Evolutionary conservation across 2,888 invertebrate species (phyloP), one percentile per base, ranked within the genome.

Genomic region (Zaprionus obscuricornis): DNA sequence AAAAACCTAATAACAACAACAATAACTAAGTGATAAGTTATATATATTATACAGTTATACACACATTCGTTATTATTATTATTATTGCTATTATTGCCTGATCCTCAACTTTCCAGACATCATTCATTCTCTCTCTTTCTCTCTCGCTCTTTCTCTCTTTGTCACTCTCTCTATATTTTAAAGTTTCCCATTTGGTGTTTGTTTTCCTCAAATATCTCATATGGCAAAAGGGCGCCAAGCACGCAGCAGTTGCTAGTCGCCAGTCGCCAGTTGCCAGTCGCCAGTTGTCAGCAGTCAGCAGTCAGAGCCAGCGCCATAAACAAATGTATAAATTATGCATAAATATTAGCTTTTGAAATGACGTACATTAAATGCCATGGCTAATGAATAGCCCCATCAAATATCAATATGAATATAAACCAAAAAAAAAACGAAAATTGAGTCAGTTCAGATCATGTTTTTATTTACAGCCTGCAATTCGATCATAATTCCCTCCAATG

Each of bases 261-360:
- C n/a, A n/a, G n/a, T n/a, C n/a, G n/a, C n/a, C n/a, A n/a, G n/a
- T n/a, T n/a, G n/a, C n/a, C n/a, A n/a, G n/a, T n/a, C n/a, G n/a
- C n/a, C n/a, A n/a, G n/a, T n/a, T n/a, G n/a, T n/a, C n/a, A n/a
- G n/a, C n/a, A n/a, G n/a, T n/a, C n/a, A n/a, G n/a, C n/a, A n/a
- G n/a, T n/a, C n/a, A n/a, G n/a, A n/a, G 37, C 45, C 31, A 34
- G 1, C 46, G 22, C 62, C 74, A 51, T 73, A 68, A 68, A 67
- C 14, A 67, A 50, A 51, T 68, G 50, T 51, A 60, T 67, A 68
- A 67, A 67, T 73, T 27, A 54, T 67, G 50, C 73, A 68, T 73
- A 73, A 51, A 67, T 60, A 68, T 40, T 36, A 16, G n/a, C n/a
- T n/a, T 10, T 18, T 11, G 18, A 49, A 31, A 26, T 59, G 60